Conservation (phyloP, 2,797 vertebrate genomes). For the Pantherophis alleghaniensis region DNA sequence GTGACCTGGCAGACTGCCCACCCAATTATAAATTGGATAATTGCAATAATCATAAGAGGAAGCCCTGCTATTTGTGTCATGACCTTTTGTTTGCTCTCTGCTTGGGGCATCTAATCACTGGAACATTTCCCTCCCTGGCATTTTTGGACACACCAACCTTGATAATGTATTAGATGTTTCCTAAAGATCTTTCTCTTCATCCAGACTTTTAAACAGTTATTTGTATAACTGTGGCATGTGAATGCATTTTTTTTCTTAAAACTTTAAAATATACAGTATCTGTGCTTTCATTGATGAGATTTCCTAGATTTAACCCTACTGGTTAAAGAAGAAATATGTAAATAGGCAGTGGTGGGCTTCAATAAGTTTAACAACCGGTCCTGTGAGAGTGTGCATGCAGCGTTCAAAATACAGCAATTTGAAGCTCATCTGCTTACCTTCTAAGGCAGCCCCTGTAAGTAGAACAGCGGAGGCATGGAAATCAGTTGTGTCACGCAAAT, state of each 20-base stretch:
- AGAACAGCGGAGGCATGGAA: too few species aligned
- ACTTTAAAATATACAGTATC: background rate
- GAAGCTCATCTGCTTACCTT: too few species aligned
- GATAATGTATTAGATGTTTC: background rate
- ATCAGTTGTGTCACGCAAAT: too few species aligned
- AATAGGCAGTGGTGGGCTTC: background rate
- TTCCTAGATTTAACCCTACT: background rate
- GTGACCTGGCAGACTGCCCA: background rate
- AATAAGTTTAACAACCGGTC: too few species aligned
- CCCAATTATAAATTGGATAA: background rate
- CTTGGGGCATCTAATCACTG: background rate
- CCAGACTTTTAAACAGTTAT: background rate
- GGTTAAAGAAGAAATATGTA: background rate
- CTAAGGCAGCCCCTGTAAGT: too few species aligned
- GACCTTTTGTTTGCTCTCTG: background rate
- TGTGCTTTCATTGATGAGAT: background rate
- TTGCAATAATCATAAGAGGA: background rate
- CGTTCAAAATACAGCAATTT: too few species aligned
- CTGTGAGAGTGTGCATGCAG: too few species aligned
- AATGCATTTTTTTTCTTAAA: background rate
- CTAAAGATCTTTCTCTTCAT: background rate
- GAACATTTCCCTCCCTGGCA: background rate
- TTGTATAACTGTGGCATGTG: background rate
- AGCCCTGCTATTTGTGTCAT: background rate
- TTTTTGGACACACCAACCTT: background rate